These are phyloP conservation scores for Kryptolebias ocellatus DNA, from an alignment of 2,797 vertebrate species.

Conservation along the genomic window DNA sequence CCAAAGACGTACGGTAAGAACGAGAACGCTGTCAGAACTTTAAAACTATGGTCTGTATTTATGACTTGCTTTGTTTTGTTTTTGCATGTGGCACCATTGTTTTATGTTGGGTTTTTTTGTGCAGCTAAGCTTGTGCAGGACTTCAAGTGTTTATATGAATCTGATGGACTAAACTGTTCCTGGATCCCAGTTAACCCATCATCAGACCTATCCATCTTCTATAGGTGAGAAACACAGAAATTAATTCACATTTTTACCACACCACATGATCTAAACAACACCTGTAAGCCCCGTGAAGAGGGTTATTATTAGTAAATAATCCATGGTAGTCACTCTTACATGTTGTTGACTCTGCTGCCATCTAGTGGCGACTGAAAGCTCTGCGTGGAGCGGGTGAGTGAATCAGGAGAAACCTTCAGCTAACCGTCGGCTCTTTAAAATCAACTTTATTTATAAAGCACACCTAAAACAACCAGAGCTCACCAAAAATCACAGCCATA, in stretches of 20 bases:
- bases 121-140: slow-evolving; percentile 11
- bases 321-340: background rate
- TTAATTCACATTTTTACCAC: too few species aligned
- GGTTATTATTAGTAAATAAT: background rate
- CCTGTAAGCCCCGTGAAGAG: background rate
- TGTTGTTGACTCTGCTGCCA: background rate
- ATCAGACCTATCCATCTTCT: background rate
- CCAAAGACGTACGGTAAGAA: background rate
- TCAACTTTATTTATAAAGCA: too few species aligned
- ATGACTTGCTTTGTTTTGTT: background rate
- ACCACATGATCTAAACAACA: background rate
- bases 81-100: background rate
- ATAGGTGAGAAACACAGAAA: slow-evolving; percentile 4
- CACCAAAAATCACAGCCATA: too few species aligned
- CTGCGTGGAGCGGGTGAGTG: background rate
- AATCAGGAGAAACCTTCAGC: background rate
- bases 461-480: too few species aligned
- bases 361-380: background rate
- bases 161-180: background rate
- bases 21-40: too few species aligned
- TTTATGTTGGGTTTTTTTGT: background rate
- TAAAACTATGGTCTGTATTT: background rate
- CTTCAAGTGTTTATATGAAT: slow-evolving; percentile 6
- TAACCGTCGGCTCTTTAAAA: background rate
- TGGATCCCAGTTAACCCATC: slow-evolving; percentile 1